Conservation (phyloP, 1,140 invertebrate genomes). For the Papilio machaon region DNA sequence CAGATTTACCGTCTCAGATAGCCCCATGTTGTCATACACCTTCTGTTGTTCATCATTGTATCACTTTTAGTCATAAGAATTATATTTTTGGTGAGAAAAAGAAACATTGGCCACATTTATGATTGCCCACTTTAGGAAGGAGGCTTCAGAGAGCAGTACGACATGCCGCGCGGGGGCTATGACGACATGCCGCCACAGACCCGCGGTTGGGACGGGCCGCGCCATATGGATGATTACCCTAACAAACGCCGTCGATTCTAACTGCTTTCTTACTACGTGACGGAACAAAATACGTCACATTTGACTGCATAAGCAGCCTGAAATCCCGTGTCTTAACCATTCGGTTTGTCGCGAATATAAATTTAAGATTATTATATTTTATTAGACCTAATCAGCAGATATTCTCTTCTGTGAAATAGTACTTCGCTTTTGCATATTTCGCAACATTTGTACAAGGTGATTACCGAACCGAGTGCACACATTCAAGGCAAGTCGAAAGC, state of each 20-base stretch:
- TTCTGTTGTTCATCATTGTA: background rate
- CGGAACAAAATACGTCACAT: background rate
- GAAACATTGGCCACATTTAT: slow-evolving; percentile 72
- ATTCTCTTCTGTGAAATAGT: background rate
- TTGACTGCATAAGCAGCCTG: background rate
- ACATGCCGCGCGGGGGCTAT: slow-evolving; percentile 74
- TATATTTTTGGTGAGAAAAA: slow-evolving; percentile 41
- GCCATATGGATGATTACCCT: slow-evolving; percentile 79
- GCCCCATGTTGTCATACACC: slow-evolving; percentile 3
- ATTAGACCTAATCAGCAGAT: background rate
- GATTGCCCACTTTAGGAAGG: slow-evolving; percentile 80
- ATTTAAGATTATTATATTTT: background rate
- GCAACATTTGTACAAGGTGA: background rate
- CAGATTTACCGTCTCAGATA: slow-evolving; percentile 29
- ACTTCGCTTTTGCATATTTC: background rate
- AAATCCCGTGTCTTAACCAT: background rate
- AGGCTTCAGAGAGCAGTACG: slow-evolving; percentile 80
- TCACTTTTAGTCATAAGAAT: slow-evolving; percentile 19
- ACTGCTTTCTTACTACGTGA: slow-evolving; percentile 29
- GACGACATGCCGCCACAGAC: slow-evolving; percentile 74
- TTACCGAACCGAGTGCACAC: background rate
- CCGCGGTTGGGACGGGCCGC: slow-evolving; percentile 74
- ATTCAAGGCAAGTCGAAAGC: background rate
- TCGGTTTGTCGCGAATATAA: slow-evolving; percentile 7
- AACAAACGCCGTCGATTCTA: slow-evolving; percentile 80